Conservation (phyloP, 2,113 vertebrate species). For the Lates calcarifer region DNA sequence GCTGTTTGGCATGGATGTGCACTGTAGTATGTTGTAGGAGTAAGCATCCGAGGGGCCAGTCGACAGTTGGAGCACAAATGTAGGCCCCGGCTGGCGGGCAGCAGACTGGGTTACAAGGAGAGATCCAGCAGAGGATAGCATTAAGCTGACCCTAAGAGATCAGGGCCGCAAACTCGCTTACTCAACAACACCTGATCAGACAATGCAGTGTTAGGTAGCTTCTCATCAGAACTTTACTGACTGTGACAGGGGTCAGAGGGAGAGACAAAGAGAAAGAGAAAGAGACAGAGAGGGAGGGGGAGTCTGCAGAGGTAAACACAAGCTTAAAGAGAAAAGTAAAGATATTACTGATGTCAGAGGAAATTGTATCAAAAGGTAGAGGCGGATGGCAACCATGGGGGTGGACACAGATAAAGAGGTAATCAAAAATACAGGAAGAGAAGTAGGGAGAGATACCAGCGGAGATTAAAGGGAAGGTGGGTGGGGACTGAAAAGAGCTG, state of each 20-base stretch:
- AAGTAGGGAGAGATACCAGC: conserved; percentile 39
- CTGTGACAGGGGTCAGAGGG: conserved; percentile 84
- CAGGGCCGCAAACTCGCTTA: conserved; percentile 81
- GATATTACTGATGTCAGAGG: conserved; percentile 39
- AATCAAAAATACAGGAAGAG: conserved; percentile 51
- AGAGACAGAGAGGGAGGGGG: conserved; percentile 30
- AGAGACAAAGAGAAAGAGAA: conserved; percentile 54
- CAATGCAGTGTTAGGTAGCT: conserved; percentile 84
- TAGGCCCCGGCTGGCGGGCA: conserved; percentile 56
- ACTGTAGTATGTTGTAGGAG: conserved; percentile 70
- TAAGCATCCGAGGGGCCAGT: conserved; percentile 56
- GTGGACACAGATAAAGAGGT: conserved; percentile 49
- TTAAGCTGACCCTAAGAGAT: conserved; percentile 87
- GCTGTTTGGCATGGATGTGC: conserved; percentile 61
- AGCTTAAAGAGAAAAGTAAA: conserved; percentile 42
- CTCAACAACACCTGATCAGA: conserved; percentile 88
- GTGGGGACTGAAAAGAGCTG: conserved; percentile 58
- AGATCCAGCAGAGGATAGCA: conserved; percentile 84
- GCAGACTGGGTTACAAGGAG: conserved; percentile 80
- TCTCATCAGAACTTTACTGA: conserved; percentile 83
- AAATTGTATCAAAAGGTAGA: conserved; percentile 40
- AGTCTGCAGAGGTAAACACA: conserved; percentile 53
- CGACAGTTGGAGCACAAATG: conserved; percentile 57
- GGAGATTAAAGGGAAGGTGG: conserved; percentile 67
- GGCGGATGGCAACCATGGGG: conserved; percentile 33